Base-by-base conservation (phyloP, 1,140 invertebrate species). In the Papilio polyxenes region DNA sequence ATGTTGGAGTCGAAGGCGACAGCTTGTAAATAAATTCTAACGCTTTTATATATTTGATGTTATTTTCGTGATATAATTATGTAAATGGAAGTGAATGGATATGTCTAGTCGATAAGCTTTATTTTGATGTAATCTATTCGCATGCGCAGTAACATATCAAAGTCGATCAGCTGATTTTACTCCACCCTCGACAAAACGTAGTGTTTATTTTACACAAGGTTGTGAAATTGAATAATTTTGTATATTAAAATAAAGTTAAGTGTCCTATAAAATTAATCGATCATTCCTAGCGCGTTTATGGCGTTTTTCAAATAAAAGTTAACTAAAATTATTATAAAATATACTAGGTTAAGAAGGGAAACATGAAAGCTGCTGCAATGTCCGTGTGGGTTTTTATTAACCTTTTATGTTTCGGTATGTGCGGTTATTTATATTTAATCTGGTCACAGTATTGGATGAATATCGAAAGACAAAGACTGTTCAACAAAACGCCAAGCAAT, bases 361-460 rank as follows among this genome's bases (percentile, higher is more conserved):
- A 84, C 44, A 96, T 97, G 96, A 95, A 96, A 88, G 95, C 96
- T 20, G 93, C 96, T 1, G 96, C 96, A 0, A 95, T 96, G 82
- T 95, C 96, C 37, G 96, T 96, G 78, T 96, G 96, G 96, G 95
- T 97, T 83, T 97, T 97, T 86, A 96, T 97, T 81, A 96, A 96
- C 90, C 92, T 97, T 48, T 93, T 96, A 31, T 95, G 96, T 87
- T 96, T 97, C 85, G 96, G 96, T 15, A 96, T 97, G 95, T 96
- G 96, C 84, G 96, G 96, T 51, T 97, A 97, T 89, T 95, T 97
- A 81, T 97, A 97, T 88, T 89, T 97, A 31, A 95, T 97, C 65
- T 97, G 96, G 96, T 96, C 96, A 0, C 95, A 97, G 85, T 97
- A 97, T 85, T 97, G 96, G 96, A 95, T 95, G 89, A 95, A 95